phyloP scores from a whole-genome alignment of 2,797 vertebrate species.

The Hydrophis major region DNA sequence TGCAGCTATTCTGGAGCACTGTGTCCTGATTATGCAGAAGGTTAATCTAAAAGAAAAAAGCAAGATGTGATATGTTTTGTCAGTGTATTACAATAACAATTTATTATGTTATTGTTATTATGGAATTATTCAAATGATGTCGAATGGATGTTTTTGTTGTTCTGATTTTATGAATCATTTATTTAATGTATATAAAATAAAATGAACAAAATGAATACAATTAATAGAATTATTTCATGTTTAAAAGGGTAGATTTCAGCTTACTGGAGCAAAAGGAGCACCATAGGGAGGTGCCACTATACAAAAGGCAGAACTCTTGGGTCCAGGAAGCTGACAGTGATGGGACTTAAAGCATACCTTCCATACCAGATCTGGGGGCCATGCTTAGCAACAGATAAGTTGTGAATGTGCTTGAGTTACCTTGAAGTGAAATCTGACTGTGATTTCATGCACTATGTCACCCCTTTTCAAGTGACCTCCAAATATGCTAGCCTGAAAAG shows the following conservation, averaged over 20 bases:
- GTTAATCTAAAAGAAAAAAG: conserved; percentile 61
- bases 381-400: background rate
- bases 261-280: background rate
- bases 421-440: background rate
- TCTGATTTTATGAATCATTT: conserved; percentile 22
- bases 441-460: background rate
- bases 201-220: background rate
- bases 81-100: conserved; percentile 69
- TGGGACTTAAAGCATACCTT: background rate
- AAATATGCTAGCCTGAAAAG: background rate
- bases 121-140: conserved; percentile 11
- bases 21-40: conserved; percentile 57
- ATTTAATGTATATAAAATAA: conserved; percentile 17
- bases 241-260: background rate
- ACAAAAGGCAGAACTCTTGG: background rate
- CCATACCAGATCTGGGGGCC: background rate
- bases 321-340: background rate
- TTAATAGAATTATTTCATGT: background rate
- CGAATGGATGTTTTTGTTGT: conserved; percentile 9
- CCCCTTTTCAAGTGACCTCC: background rate
- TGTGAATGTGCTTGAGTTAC: background rate
- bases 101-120: conserved; percentile 44
- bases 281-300: background rate
- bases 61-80: conserved; percentile 61
- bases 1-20: conserved; percentile 58